phyloP scores from a whole-genome alignment of 2,113 vertebrate species.

The Colossoma macropomum region DNA sequence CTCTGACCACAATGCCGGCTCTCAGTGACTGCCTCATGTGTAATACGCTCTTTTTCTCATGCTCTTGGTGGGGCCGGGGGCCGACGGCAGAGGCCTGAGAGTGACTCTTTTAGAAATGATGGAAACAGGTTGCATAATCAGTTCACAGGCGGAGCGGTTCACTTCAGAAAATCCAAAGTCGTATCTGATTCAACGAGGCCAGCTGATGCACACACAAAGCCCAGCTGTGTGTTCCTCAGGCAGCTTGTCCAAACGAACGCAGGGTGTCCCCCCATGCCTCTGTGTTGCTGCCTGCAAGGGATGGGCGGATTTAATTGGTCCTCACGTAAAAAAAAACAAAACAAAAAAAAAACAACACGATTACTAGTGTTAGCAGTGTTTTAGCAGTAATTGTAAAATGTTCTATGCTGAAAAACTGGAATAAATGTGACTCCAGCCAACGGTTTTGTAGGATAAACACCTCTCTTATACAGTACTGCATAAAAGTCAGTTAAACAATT shows the following conservation, averaged over 20 bases:
- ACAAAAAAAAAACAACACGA: no score
- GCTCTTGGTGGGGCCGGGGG: neutral
- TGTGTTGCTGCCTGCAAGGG: neutral
- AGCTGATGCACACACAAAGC: neutral
- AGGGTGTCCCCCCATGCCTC: neutral
- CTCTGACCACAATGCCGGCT: neutral
- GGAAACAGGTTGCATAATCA: slow-evolving; percentile 21
- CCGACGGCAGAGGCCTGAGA: neutral
- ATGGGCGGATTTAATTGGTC: neutral
- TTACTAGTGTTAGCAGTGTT: no score
- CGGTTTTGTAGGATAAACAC: no score
- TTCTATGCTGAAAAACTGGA: no score
- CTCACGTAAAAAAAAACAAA: no score
- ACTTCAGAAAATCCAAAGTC: slow-evolving; percentile 11
- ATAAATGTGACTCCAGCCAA: no score
- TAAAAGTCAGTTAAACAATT: no score
- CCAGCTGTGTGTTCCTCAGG: slow-evolving; percentile 25
- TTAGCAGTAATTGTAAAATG: no score
- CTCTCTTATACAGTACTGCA: no score
- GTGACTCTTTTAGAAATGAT: neutral
- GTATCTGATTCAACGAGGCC: neutral
- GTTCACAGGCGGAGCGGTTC: neutral
- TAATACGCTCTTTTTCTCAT: neutral
- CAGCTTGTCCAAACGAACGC: neutral
- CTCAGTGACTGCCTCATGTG: neutral